Percentiles rank a stretch among this genome's conserved stretches.
phyloP scores from a whole-genome alignment of 2,113 vertebrate species.

The Pedetes capensis region DNA sequence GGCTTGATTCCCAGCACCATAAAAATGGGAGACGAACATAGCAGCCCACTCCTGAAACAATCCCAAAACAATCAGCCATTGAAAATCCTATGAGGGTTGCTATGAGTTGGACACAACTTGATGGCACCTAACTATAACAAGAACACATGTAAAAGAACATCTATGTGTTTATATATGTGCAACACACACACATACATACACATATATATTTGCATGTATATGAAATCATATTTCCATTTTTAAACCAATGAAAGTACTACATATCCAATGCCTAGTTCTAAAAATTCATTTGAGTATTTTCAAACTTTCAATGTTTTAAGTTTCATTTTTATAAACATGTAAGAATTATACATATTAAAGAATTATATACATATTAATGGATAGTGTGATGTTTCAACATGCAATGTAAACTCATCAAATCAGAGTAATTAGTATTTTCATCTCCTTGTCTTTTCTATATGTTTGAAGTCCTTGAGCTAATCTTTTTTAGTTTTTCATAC shows the following conservation, averaged over 20 bases:
- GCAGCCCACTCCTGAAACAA: no score
- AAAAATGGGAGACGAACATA: no score
- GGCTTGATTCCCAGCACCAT: no score
- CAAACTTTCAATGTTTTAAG: background rate
- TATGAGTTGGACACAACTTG: no score
- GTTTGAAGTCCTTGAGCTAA: no score
- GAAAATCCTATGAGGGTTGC: no score
- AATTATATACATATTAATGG: background rate
- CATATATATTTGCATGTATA: background rate
- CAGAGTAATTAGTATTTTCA: background rate
- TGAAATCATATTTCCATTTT: background rate
- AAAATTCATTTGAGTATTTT: background rate
- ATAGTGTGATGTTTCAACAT: background rate
- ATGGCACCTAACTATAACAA: no score
- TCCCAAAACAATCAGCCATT: no score
- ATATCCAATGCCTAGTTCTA: background rate
- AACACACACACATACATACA: background rate
- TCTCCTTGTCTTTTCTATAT: background rate
- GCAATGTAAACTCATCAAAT: background rate
- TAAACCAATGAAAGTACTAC: background rate
- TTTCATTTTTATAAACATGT: background rate
- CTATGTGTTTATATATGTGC: background rate
- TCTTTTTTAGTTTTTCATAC: no score
- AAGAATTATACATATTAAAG: background rate
- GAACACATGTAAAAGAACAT: no score